Conservation (phyloP, 2,797 vertebrate species). For the Girardinus metallicus region DNA sequence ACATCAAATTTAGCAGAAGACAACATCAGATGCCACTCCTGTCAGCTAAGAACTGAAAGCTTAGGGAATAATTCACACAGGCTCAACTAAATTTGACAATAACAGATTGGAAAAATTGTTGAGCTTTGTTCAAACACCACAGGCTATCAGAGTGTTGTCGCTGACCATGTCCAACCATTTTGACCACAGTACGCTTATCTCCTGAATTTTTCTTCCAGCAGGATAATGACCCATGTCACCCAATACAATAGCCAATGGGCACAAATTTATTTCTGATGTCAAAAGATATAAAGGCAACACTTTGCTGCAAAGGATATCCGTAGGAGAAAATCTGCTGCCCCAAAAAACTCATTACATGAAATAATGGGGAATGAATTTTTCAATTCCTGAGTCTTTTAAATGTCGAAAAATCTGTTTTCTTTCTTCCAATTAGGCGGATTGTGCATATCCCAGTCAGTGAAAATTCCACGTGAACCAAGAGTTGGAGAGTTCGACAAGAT, state of each 20-base stretch:
- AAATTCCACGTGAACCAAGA: conserved; percentile 93
- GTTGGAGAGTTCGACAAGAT: conserved; percentile 92
- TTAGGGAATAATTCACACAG: neutral
- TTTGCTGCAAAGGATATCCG: neutral
- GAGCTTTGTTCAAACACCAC: neutral
- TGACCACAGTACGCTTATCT: neutral
- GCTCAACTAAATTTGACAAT: neutral
- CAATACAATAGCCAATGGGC: neutral
- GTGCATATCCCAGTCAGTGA: conserved; percentile 93
- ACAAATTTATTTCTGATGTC: neutral
- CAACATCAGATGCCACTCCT: neutral
- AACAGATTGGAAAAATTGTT: neutral
- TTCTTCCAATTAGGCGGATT: conserved; percentile 82
- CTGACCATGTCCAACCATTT: neutral
- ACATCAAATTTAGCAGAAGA: neutral
- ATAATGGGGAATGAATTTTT: neutral
- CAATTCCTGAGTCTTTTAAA: neutral
- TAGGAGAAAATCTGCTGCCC: neutral
- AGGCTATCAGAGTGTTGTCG: neutral
- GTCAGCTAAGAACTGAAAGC: neutral
- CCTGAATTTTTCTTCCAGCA: neutral
- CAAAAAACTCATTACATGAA: neutral
- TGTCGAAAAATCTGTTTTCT: conserved; percentile 12
- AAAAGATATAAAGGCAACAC: neutral
- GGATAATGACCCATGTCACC: neutral